Base-by-base conservation (phyloP, 1,140 invertebrate species). In the Coelopa frigida region DNA sequence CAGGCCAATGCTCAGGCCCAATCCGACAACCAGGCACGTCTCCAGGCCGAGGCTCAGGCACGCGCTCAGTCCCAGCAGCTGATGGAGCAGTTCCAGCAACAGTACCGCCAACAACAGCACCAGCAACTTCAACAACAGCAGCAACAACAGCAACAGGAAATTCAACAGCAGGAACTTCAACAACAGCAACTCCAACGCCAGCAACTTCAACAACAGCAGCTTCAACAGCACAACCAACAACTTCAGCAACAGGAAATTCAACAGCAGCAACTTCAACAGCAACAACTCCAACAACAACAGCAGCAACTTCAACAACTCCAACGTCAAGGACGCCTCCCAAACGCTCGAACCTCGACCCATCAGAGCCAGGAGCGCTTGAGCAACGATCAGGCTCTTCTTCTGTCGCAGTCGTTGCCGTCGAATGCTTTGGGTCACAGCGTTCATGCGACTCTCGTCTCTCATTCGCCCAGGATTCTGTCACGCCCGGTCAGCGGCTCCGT, bases 1-100 rank as follows among this genome's bases (percentile, higher is more conserved):
- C 33, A 48, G 26, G 42, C 50, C 1, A 46, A 32, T 29, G 56
- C 52, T n/a, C 33, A 59, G 6, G 55, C 52, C 11, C 58, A 66
- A 24, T 54, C 57, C 1, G 55, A 59, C 22, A 50, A 54, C 5
- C 57, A 56, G 12, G 39, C 61, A 33, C 58, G 62, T 36, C 46
- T 55, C 2, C 59, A 65, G 32, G 53, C 62, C 6, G 62, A 67
- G 43, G 55, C 51, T 14, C 63, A 66, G 14, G 63, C 63, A 0
- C 60, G 63, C 5, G 53, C 45, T 8, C 62, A 66, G 35, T 58
- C 62, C 5, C 60, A 67, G 37, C 63, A 67, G 37, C 29, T 67
- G 24, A 67, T 66, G 60, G 63, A 67, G 17, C 63, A 67, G 39
- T 66, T 66, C 43, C 63, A 66, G 42, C 62, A 62, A 41, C 62